phyloP scores from a whole-genome alignment of 35 echinoderm and acorn worm genomes.

The Chiridota heheva region DNA sequence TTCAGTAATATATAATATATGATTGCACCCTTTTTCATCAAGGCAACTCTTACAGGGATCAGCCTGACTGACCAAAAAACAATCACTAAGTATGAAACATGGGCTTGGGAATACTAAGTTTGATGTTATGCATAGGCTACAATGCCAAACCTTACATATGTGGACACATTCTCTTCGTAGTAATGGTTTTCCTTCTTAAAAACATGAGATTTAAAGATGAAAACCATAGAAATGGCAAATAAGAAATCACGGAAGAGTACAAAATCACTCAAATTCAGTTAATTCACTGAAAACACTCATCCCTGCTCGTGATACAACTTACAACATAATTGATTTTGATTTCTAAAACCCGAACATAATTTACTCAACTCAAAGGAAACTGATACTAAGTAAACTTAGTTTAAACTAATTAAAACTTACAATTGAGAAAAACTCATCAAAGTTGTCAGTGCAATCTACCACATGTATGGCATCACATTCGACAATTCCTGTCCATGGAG shows the following conservation, averaged over 20 bases:
- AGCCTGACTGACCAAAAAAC: no score
- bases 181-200: no score
- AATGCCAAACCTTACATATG: no score
- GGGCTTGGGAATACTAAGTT: no score
- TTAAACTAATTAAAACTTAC: conserved; percentile 30
- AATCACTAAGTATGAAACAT: no score
- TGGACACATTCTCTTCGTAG: no score
- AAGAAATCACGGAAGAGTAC: not conserved
- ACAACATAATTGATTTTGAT: not conserved
- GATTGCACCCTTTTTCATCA: no score
- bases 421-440: conserved; percentile 79
- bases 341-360: not conserved
- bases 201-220: no score
- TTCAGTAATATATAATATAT: no score
- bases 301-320: not conserved
- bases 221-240: no score
- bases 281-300: not conserved
- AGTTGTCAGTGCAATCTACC: conserved; percentile 56
- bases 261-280: not conserved
- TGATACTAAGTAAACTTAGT: not conserved
- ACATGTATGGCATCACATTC: conserved; percentile 75
- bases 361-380: not conserved
- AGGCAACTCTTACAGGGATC: no score
- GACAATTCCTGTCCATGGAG: conserved; percentile 75
- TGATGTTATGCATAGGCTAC: no score